These are phyloP conservation scores for Gobio occitaniae DNA, from an alignment of 2,797 vertebrate genomes.

Conservation along the genomic window DNA sequence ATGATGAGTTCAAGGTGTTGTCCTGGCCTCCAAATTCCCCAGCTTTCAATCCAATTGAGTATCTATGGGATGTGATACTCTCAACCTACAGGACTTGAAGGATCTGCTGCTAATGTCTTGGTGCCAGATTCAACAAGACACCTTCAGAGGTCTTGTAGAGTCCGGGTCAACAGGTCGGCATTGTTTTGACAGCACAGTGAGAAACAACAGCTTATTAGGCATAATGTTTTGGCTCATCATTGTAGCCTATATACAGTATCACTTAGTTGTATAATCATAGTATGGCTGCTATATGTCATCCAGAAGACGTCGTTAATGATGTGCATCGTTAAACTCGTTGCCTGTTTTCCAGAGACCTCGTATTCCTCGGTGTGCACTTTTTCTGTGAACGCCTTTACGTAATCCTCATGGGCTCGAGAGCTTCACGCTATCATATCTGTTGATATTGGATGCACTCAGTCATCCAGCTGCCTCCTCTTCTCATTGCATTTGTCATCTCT, in stretches of 20 bases:
- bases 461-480: slow-evolving; percentile 8
- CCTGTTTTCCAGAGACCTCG: slow-evolving; percentile 7
- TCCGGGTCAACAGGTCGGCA: neutral
- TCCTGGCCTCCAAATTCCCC: neutral
- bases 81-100: neutral
- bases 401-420: slow-evolving; percentile 28
- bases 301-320: slow-evolving; percentile 2
- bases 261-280: neutral
- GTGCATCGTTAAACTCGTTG: slow-evolving; percentile 12
- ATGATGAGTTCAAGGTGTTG: neutral
- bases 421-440: slow-evolving; percentile 6
- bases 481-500: slow-evolving; percentile 27
- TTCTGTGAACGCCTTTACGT: slow-evolving; percentile 8
- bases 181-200: neutral
- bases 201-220: neutral
- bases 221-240: neutral
- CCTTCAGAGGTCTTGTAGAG: neutral
- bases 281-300: neutral
- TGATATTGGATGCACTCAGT: slow-evolving; percentile 21
- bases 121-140: neutral
- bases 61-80: neutral
- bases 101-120: neutral
- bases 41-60: neutral
- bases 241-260: neutral
- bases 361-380: slow-evolving; percentile 34